A percentile compares a stretch with the other conserved stretches of the same genome.
Evolutionary conservation across 2,797 vertebrate species (phyloP).

Genomic region (Acomys russatus): DNA sequence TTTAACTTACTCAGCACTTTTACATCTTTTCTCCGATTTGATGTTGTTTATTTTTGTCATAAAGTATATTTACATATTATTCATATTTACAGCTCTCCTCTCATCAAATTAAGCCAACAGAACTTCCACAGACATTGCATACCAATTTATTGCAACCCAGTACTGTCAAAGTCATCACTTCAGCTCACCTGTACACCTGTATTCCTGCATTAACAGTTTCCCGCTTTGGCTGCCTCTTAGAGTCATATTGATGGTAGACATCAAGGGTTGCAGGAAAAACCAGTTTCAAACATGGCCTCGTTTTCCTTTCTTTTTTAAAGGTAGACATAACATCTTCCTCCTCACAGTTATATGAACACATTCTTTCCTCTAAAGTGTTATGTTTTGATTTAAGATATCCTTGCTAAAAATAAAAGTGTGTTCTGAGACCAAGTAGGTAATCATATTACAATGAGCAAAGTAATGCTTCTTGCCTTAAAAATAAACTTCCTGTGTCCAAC

Average conservation of each 20-base stretch:
- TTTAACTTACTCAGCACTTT: constrained; percentile 63
- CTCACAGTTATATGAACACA: background rate
- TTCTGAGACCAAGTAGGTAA: background rate
- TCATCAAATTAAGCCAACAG: constrained; percentile 65
- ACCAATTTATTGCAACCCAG: constrained; percentile 70
- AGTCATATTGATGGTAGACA: background rate
- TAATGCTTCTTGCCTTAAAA: background rate
- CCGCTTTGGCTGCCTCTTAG: background rate
- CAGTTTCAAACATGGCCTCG: background rate
- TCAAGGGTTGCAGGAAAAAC: background rate
- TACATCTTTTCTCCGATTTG: constrained; percentile 57
- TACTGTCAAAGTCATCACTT: constrained; percentile 70
- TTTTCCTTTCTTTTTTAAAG: background rate
- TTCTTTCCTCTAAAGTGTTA: background rate
- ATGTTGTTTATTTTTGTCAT: constrained; percentile 75
- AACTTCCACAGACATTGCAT: constrained; percentile 52
- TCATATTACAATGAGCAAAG: background rate
- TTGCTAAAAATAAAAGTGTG: background rate
- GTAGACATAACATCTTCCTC: background rate
- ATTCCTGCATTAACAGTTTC: background rate
- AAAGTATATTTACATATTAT: constrained; percentile 76
- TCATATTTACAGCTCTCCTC: constrained; percentile 72
- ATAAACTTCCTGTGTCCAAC: background rate
- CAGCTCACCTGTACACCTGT: background rate
- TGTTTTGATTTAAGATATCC: background rate